Base-by-base conservation (phyloP, 2,797 vertebrate species). In the Cynopterus sphinx region DNA sequence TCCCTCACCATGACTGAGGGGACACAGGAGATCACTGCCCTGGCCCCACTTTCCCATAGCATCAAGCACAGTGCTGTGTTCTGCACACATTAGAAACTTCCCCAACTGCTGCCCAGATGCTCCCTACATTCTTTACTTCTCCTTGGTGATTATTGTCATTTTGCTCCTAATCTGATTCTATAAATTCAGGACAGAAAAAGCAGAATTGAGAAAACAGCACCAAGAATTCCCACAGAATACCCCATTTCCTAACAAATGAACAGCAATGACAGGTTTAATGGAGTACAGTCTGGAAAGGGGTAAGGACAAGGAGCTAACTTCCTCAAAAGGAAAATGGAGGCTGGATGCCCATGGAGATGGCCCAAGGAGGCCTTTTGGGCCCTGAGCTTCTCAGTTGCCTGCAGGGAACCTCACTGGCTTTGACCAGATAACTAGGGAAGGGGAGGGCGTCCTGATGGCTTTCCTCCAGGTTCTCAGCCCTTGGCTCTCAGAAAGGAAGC, bases 331-430 rank as follows among this genome's bases (percentile, higher is more conserved):
- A 88, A 90, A 28, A 21, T 31, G 5, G 59, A 31, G 1, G 6
- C 21, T 39, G 31, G 51, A 8, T 19, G 26, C 46, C 49, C 57
- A 55, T 55, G 17, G 63, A 59, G 22, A 51, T 9, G 43, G 6
- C 36, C 7, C 0, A 2, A 9, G 2, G 3, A 24, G 2, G 39
- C 36, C 4, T 22, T 33, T 17, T 1, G 1, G 1, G 22, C 57
- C 70, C 71, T 15, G 1, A 53, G 12, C 61, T 39, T 55, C 71
- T 74, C 33, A 19, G 55, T 21, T 46, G 39, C 9, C 59, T 22
- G n/a, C 43, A 39, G 19, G 9, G 17, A 49, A 70, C 3, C 6
- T 3, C n/a, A 43, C 5, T 39, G 19, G 71, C 5, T 53, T 9
- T 31, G 33, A 43, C n/a, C 5, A 33, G 46, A 26, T 39, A 19